Evolutionary conservation across 2,888 invertebrate species (phyloP).

Genomic region (Archips xylosteana): DNA sequence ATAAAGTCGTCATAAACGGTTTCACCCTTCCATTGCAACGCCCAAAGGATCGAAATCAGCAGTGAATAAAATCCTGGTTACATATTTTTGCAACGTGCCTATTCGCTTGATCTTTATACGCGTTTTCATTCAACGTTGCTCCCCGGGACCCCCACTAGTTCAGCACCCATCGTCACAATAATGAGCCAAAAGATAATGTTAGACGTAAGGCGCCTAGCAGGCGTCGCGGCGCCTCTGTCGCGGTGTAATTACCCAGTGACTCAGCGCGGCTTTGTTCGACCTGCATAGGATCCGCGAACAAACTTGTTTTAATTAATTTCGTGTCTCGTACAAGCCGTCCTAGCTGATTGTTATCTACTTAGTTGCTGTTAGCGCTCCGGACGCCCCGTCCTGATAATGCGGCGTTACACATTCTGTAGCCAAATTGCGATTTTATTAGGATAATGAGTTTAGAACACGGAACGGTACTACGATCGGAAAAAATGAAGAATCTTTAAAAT

Average conservation of each 20-base stretch:
- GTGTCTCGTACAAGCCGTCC: constrained; percentile 84
- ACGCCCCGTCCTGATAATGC: constrained; percentile 73
- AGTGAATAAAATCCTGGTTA: neutral
- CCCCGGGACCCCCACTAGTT: constrained; percentile 33
- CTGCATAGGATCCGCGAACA: constrained; percentile 85
- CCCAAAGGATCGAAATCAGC: neutral
- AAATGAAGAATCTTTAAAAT: too few species aligned
- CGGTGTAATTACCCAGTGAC: constrained; percentile 83
- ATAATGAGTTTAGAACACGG: constrained; percentile 24
- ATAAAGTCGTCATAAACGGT: too few species aligned
- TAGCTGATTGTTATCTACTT: constrained; percentile 84
- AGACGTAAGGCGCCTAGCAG: constrained; percentile 74
- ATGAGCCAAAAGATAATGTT: constrained; percentile 73
- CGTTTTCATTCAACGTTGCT: constrained; percentile 22
- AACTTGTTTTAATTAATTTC: constrained; percentile 86
- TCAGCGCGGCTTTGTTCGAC: constrained; percentile 83
- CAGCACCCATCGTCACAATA: constrained; percentile 58
- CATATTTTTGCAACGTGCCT: neutral
- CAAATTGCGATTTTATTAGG: constrained; percentile 67
- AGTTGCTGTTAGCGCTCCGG: constrained; percentile 82
- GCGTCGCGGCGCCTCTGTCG: constrained; percentile 59
- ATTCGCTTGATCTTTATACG: neutral
- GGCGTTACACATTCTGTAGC: constrained; percentile 77
- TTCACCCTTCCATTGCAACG: neutral
- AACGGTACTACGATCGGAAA: neutral